phyloP scores from a whole-genome alignment of 2,888 invertebrate genomes.

The Spisula subtruncata region DNA sequence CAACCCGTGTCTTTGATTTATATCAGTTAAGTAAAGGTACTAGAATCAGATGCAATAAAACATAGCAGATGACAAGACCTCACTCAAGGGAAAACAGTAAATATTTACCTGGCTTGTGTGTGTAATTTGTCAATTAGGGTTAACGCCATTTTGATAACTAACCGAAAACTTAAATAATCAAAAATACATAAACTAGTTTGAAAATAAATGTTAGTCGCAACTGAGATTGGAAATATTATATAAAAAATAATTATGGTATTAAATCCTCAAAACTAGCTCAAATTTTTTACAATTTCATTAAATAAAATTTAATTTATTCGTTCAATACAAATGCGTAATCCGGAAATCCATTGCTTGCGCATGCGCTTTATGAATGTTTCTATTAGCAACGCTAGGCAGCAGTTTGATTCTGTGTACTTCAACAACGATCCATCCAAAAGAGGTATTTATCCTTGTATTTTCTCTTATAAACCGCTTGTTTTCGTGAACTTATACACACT shows the following conservation, averaged over 20 bases:
- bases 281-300: not conserved
- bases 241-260: not conserved
- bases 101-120: conserved; percentile 75
- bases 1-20: not conserved
- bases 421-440: conserved; percentile 19
- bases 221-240: not conserved
- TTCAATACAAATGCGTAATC: conserved; percentile 28
- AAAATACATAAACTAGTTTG: not conserved
- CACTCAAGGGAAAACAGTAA: not conserved
- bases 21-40: not conserved
- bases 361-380: conserved; percentile 74
- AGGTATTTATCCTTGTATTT: not conserved
- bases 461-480: not conserved
- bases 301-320: conserved; percentile 17
- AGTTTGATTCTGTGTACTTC: conserved; percentile 46
- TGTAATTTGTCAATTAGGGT: conserved; percentile 77
- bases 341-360: conserved; percentile 59
- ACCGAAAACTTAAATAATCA: conserved; percentile 31
- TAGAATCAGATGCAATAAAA: not conserved
- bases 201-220: not conserved
- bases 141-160: conserved; percentile 75
- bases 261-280: not conserved
- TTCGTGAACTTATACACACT: not conserved
- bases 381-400: conserved; percentile 74
- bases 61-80: not conserved